Percentiles rank a stretch among this genome's conserved stretches.
Evolutionary conservation across 2,113 vertebrate genomes (phyloP).

Genomic region (Apodemus speciosus): DNA sequence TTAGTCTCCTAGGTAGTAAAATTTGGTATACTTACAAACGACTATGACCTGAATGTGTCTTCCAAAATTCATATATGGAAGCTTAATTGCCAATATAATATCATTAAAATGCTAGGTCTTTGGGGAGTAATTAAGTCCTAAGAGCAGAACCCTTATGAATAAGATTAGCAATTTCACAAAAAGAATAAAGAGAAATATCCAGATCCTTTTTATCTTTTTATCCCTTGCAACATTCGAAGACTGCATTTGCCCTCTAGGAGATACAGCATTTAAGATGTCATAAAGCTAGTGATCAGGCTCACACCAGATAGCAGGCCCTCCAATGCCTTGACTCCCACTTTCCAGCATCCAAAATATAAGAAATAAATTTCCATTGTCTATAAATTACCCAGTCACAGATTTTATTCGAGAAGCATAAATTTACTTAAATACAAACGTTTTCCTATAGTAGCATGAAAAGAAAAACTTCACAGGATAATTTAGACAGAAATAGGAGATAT

Average conservation of each 20-base stretch:
- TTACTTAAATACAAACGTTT: neutral
- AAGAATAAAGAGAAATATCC: neutral
- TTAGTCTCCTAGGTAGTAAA: neutral
- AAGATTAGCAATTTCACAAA: neutral
- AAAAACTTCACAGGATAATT: neutral
- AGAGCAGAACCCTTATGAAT: neutral
- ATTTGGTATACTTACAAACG: neutral
- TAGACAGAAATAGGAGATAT: neutral
- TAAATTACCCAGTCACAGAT: neutral
- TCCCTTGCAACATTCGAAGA: neutral
- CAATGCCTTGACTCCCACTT: neutral
- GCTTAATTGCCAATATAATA: neutral
- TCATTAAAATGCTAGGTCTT: neutral
- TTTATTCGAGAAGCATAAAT: neutral
- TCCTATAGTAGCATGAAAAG: neutral
- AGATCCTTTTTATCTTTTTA: neutral
- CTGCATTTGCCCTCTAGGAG: neutral
- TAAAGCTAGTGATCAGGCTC: neutral
- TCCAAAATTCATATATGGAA: neutral
- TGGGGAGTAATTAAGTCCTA: neutral
- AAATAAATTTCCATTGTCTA: neutral
- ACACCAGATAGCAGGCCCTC: neutral
- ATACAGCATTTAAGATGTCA: neutral
- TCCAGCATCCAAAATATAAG: neutral
- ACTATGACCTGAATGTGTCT: neutral